Percentiles rank a stretch among this genome's conserved stretches.
These are phyloP conservation scores for Nannobrachium achirus DNA, from an alignment of 2,113 vertebrate genomes.

Conservation along the genomic window DNA sequence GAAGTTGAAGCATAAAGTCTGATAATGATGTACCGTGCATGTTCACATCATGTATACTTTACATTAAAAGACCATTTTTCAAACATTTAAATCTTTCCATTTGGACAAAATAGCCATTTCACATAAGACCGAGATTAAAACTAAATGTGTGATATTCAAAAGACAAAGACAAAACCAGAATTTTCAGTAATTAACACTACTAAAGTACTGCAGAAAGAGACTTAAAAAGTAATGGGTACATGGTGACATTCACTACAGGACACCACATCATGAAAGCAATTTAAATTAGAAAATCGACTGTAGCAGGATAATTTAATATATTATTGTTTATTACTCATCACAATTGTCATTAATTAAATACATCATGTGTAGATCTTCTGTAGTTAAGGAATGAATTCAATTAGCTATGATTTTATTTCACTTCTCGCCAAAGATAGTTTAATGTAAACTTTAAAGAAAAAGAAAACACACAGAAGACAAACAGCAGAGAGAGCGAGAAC, in stretches of 20 bases:
- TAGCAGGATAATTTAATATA: slow-evolving; percentile 74
- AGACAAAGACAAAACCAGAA: too few relatives aligned
- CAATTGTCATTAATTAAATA: slow-evolving; percentile 82
- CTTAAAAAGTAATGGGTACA: background rate
- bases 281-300: slow-evolving; percentile 6
- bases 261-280: background rate
- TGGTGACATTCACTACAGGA: too few relatives aligned
- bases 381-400: slow-evolving; percentile 75
- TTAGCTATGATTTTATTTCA: slow-evolving; percentile 72
- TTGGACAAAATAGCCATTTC: too few relatives aligned
- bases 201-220: background rate
- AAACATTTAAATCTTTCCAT: too few relatives aligned
- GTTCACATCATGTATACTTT: too few relatives aligned
- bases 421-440: slow-evolving; percentile 59
- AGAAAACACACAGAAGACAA: slow-evolving; percentile 60
- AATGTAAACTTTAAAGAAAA: slow-evolving; percentile 70
- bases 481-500: slow-evolving; percentile 20
- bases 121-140: too few relatives aligned
- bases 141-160: too few relatives aligned
- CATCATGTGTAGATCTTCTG: slow-evolving; percentile 73
- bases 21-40: too few relatives aligned
- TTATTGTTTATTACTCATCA: slow-evolving; percentile 83
- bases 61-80: too few relatives aligned
- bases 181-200: too few relatives aligned
- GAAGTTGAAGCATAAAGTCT: too few relatives aligned